A percentile compares a stretch with the other conserved stretches of the same genome.
Conservation (phyloP, 2,888 invertebrate genomes). For the Nyleta sp. region DNA sequence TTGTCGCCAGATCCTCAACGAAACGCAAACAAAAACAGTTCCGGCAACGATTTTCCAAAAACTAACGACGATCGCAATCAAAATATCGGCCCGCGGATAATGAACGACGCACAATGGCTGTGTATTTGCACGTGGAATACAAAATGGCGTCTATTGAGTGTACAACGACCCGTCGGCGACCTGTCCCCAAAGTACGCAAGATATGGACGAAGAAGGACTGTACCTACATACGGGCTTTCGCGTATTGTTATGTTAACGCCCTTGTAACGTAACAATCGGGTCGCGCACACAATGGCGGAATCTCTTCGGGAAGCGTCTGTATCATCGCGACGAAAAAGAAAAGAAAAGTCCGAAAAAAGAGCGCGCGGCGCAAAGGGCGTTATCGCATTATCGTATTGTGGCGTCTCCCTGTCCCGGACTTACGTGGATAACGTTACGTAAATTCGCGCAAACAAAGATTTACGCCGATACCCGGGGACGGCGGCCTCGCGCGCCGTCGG, state of each 20-base stretch:
- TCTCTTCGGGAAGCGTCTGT: conserved; percentile 67
- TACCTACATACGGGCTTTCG: conserved; percentile 68
- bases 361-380: conserved; percentile 68
- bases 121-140: conserved; percentile 54
- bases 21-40: neutral
- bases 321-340: conserved; percentile 43
- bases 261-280: conserved; percentile 78
- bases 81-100: conserved; percentile 8
- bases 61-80: neutral
- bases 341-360: conserved; percentile 37
- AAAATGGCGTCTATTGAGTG: conserved; percentile 60
- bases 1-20: neutral
- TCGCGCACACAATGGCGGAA: conserved; percentile 75
- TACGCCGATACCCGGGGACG: conserved; percentile 71
- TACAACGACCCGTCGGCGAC: conserved; percentile 58
- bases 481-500: conserved; percentile 52
- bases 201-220: conserved; percentile 61
- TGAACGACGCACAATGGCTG: conserved; percentile 31
- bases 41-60: neutral
- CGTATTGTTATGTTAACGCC: conserved; percentile 81
- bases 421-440: conserved; percentile 75
- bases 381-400: conserved; percentile 79
- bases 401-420: conserved; percentile 78
- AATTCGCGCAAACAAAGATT: conserved; percentile 77
- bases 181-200: conserved; percentile 59